Conservation (phyloP, 2,888 invertebrate species). For the Hypena proboscidalis region DNA sequence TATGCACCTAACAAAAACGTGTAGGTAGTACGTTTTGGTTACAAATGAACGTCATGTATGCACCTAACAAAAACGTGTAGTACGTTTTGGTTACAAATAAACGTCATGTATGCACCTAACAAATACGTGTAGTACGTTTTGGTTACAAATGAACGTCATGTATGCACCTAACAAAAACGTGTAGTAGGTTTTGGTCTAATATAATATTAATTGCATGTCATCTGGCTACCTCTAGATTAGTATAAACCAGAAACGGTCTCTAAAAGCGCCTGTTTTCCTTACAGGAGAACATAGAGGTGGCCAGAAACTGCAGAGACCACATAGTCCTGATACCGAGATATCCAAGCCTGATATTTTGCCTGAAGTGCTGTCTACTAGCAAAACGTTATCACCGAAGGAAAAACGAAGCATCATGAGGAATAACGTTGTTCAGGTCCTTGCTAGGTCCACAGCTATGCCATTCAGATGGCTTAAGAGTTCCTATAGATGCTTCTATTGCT, state of each 20-base stretch:
- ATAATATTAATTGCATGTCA: constrained; percentile 42
- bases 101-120: too few species aligned
- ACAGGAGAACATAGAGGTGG: constrained; percentile 74
- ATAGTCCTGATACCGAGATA: constrained; percentile 16
- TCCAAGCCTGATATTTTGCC: constrained; percentile 15
- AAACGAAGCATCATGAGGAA: constrained; percentile 68
- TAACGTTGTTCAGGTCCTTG: constrained; percentile 69
- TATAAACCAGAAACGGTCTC: constrained; percentile 40
- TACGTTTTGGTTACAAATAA: too few species aligned
- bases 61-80: too few species aligned
- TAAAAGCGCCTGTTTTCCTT: constrained; percentile 68
- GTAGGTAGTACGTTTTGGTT: too few species aligned
- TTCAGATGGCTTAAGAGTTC: constrained; percentile 79
- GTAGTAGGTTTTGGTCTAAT: too few species aligned
- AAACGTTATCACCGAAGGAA: constrained; percentile 54
- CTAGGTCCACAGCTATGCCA: constrained; percentile 73
- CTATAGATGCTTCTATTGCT: constrained; percentile 79
- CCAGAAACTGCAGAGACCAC: constrained; percentile 52
- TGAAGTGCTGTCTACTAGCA: constrained; percentile 20
- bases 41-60: too few species aligned
- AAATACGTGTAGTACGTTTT: too few species aligned
- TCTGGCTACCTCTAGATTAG: constrained; percentile 62
- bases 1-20: too few species aligned
- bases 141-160: too few species aligned
- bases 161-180: too few species aligned